Evolutionary conservation across 1,140 invertebrate species (phyloP), one percentile per base, ranked within the genome.

Genomic region (Nephotettix cincticeps): DNA sequence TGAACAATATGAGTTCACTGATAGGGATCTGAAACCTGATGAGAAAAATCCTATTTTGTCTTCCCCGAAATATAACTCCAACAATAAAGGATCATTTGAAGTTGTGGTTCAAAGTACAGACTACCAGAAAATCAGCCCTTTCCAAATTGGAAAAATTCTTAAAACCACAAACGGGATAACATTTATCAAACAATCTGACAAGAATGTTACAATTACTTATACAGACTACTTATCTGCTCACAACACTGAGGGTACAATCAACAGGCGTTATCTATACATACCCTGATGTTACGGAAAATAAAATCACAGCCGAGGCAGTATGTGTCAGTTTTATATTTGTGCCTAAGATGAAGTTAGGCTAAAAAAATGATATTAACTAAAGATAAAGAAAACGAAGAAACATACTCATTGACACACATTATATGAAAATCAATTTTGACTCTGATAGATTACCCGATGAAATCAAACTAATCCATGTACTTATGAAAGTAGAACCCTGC

Each of bases 71-170:
- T 36, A 36, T 36, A 36, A 14, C 32, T 14, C 32, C 32, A 4
- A 36, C 4, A 30, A 69, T 29, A 65, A 65, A 65, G 63, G 63
- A 2, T 30, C 63, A 2, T 65, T 65, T 36, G 63, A 65, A 19
- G 30, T 65, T 17, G 21, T 65, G 19, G 11, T 65, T 21, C 27
- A 32, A 19, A 36, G 36, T 9, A 36, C 30, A 21, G n/a, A 65
- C 9, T 36, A 65, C 30, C 2, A 1, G 11, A 65, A 65, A 65
- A 36, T 65, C 3, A 65, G 27, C 27, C 30, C 63, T 14, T 65
- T 65, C 23, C 2, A 2, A 13, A 25, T 65, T 6, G 63, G 63
- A 9, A 65, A 65, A 65, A 32, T 65, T 36, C 6, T 65, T 25
- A 30, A 19, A 27, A n/a, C n/a, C 3, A n/a, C 30, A n/a, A 17